phyloP scores from a whole-genome alignment of 2,797 vertebrate species.

The Myotis myotis region DNA sequence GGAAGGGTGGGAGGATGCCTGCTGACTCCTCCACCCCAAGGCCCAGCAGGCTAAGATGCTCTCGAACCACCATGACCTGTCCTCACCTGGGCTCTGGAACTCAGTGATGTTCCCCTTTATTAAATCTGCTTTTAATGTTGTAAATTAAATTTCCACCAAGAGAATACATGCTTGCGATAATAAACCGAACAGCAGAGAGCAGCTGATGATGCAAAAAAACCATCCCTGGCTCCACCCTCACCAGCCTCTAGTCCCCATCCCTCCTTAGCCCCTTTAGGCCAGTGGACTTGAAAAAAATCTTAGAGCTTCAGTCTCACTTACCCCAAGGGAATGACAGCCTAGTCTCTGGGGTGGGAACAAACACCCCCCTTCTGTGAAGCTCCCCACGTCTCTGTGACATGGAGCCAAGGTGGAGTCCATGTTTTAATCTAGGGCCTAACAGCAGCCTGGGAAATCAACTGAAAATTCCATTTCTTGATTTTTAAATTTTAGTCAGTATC shows the following conservation, averaged over 20 bases:
- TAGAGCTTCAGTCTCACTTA: neutral
- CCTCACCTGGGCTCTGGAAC: neutral
- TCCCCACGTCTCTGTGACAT: too few species aligned
- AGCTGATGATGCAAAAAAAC: neutral
- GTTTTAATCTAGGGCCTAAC: neutral
- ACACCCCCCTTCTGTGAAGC: neutral
- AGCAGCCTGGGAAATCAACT: neutral
- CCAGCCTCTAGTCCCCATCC: accelerated
- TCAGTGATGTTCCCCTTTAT: neutral
- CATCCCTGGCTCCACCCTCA: too few species aligned
- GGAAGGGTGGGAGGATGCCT: accelerated
- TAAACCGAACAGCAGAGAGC: neutral
- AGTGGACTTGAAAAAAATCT: neutral
- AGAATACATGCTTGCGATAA: neutral
- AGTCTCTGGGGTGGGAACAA: neutral
- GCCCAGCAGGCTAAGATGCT: neutral
- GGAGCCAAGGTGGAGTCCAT: neutral
- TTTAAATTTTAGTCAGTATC: neutral
- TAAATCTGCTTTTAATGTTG: neutral
- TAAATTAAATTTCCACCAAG: neutral
- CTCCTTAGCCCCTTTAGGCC: neutral
- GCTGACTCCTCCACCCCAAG: neutral
- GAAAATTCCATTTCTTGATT: neutral
- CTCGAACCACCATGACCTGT: too few species aligned
- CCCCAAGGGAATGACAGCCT: neutral